phyloP scores from a whole-genome alignment of 2,797 vertebrate species.

The Mormyrus proboscirostris region DNA sequence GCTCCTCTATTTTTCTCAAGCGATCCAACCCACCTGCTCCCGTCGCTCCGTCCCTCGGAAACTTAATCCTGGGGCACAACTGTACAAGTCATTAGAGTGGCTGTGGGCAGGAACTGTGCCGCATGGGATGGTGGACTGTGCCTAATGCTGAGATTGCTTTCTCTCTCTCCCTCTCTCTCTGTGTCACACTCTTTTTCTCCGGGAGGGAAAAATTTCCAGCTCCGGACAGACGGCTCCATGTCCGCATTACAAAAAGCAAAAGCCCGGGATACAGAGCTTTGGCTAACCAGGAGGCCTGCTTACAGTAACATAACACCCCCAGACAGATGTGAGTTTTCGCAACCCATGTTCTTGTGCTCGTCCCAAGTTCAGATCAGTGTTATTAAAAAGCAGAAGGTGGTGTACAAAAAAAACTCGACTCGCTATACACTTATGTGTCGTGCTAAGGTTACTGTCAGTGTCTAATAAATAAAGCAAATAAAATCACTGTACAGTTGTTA shows the following conservation, averaged over 20 bases:
- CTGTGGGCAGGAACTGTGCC: constrained; percentile 22
- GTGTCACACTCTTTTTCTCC: not conserved
- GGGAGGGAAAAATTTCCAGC: constrained; percentile 25
- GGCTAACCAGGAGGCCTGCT: not conserved
- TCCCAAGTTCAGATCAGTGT: constrained; percentile 3
- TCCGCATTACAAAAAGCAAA: constrained; percentile 26
- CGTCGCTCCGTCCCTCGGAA: constrained; percentile 59
- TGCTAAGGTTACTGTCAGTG: not conserved
- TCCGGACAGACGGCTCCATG: constrained; percentile 26
- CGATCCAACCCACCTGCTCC: constrained; percentile 58
- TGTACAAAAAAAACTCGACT: not conserved
- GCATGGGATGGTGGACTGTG: constrained; percentile 22
- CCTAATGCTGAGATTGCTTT: not conserved
- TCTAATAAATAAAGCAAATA: not conserved
- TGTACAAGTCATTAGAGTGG: constrained; percentile 51
- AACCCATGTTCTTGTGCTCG: not conserved
- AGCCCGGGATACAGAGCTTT: not conserved
- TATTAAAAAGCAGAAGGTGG: not conserved
- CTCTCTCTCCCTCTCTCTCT: not conserved
- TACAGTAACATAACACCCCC: constrained; percentile 18
- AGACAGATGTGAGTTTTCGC: constrained; percentile 19
- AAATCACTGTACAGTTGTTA: not conserved
- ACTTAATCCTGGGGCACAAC: constrained; percentile 59
- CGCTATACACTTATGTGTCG: not conserved
- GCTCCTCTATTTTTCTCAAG: constrained; percentile 37